Conservation (phyloP, 1,140 invertebrate species). For the Meloidogyne exigua region DNA sequence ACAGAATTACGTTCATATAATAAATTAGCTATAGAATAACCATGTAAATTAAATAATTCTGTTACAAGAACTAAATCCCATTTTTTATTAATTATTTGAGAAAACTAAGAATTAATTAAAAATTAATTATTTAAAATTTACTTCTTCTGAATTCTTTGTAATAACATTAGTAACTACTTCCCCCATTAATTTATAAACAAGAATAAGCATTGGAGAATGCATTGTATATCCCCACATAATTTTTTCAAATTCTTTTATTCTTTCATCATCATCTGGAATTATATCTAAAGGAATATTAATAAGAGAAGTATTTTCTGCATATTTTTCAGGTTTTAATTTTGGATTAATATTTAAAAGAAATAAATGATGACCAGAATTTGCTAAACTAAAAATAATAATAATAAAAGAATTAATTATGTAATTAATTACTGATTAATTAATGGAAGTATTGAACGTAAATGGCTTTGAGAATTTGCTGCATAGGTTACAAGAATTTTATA, state of each 20-base stretch:
- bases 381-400: conserved; percentile 12
- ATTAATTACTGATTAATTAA: conserved; percentile 11
- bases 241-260: neutral
- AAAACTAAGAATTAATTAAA: conserved; percentile 7
- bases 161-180: neutral
- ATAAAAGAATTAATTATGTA: neutral
- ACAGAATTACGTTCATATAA: neutral
- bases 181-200: neutral
- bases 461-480: conserved; percentile 13
- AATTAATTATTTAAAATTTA: neutral
- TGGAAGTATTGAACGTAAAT: conserved; percentile 21
- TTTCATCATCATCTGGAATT: neutral
- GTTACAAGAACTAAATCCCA: conserved; percentile 27
- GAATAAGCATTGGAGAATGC: conserved; percentile 3
- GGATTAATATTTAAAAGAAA: conserved; percentile 5
- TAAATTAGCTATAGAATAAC: conserved; percentile 12
- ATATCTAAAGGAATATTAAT: neutral
- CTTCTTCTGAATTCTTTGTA: conserved; percentile 11
- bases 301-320: conserved; percentile 4
- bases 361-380: conserved; percentile 4
- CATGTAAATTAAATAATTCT: conserved; percentile 15
- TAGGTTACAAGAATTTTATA: conserved; percentile 11
- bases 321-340: neutral
- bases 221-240: conserved; percentile 10
- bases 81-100: conserved; percentile 20